phyloP scores from a whole-genome alignment of 2,113 vertebrate species.

The Peromyscus maniculatus region DNA sequence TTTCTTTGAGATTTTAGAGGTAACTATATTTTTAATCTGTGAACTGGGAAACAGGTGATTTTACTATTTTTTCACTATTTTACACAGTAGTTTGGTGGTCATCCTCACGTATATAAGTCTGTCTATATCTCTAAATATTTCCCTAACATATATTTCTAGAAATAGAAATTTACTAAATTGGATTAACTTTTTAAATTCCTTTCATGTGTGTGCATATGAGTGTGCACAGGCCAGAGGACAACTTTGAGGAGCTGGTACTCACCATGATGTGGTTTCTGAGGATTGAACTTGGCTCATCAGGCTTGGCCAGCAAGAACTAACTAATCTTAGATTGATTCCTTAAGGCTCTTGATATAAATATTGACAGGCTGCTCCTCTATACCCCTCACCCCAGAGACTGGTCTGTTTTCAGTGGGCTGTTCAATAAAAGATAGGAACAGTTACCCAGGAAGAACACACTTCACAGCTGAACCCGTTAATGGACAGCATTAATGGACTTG shows the following conservation, averaged over 20 bases:
- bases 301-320: background rate
- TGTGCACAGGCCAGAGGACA: background rate
- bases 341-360: background rate
- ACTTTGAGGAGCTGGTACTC: background rate
- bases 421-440: background rate
- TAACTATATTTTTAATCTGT: background rate
- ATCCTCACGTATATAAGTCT: background rate
- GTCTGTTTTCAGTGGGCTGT: background rate
- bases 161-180: background rate
- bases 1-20: constrained; percentile 14
- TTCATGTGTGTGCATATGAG: background rate
- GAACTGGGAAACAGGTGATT: background rate
- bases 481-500: constrained; percentile 32
- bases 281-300: background rate
- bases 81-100: background rate
- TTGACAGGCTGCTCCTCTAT: background rate
- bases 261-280: background rate
- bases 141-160: constrained; percentile 18
- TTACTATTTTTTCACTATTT: constrained; percentile 28
- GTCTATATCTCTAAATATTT: background rate
- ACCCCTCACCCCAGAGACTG: background rate
- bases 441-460: constrained; percentile 14
- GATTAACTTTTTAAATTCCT: background rate
- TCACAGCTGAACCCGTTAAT: background rate
- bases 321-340: background rate